Base-by-base conservation (phyloP, 1,140 invertebrate genomes). In the Heliconius nattereri region DNA sequence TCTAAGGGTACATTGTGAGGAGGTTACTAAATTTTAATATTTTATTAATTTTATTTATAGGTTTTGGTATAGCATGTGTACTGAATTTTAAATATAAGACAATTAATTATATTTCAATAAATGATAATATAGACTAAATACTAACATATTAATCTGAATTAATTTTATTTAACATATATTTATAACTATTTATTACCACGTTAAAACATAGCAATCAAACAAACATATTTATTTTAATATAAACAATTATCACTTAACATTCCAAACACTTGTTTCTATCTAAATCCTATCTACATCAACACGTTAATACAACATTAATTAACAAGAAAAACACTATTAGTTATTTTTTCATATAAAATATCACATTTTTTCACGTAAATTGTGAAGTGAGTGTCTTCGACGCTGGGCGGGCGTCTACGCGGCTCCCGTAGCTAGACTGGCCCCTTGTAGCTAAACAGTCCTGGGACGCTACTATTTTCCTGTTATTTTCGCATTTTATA, bases 321-420 rank as follows among this genome's bases (percentile, higher is more conserved):
- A 60, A 60, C 9, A 60, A n/a, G 9, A 60, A 60, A 26, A 26
- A 23, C 54, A 60, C 54, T n/a, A 23, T 23, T 23, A 60, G 8
- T 23, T 9, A n/a, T 8, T 60, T 60, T 60, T 26, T 23, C 8
- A 23, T 60, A 23, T 60, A 60, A 23, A 60, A 23, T 60, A 60
- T 60, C 54, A 60, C 54, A 60, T 60, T 23, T 60, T 45, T 26
- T 23, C n/a, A 26, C 54, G 54, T 60, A 60, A 26, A 11, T 7
- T 60, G 8, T 3, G 7, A 60, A n/a, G 73, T 3, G 1, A 26
- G 23, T 13, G 6, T 11, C 20, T n/a, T 29, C 23, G 52, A 75
- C 74, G 74, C 54, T 54, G 78, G 78, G 78, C 78, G 78, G 66
- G 73, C 78, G 78, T 32, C 78, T 49, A 45, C 52, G 73, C 73